phyloP scores from a whole-genome alignment of 1,140 invertebrate species.

The Tetramorium parvispinum region DNA sequence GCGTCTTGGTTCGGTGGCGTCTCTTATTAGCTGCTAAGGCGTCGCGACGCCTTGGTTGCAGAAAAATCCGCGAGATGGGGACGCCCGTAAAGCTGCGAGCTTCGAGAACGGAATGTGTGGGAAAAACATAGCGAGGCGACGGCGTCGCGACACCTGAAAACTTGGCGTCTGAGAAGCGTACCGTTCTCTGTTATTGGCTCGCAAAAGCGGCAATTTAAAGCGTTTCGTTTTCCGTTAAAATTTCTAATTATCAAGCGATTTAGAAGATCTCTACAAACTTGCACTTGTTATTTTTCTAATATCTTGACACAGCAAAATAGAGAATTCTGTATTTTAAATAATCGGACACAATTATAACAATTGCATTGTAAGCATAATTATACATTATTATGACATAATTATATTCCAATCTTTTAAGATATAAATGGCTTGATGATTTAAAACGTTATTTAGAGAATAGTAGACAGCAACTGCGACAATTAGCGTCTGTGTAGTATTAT shows the following conservation, averaged over 20 bases:
- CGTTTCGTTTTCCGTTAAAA: neutral
- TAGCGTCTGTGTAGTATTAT: neutral
- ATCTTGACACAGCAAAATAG: neutral
- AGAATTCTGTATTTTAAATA: neutral
- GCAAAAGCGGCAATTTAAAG: neutral
- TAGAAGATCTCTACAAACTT: neutral
- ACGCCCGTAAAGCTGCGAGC: slow-evolving; percentile 72
- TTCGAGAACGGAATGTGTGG: slow-evolving; percentile 36
- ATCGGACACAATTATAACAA: neutral
- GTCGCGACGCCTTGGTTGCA: slow-evolving; percentile 82
- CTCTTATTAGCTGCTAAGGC: slow-evolving; percentile 83
- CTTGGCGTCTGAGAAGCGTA: neutral
- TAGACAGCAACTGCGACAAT: neutral
- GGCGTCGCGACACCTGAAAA: slow-evolving; percentile 57
- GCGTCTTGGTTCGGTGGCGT: slow-evolving; percentile 57
- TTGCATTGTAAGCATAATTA: neutral
- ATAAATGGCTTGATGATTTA: neutral
- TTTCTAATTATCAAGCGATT: neutral
- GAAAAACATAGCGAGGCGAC: neutral
- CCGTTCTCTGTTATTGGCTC: neutral
- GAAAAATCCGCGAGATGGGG: slow-evolving; percentile 85
- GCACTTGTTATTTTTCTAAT: neutral
- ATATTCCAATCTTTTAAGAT: neutral
- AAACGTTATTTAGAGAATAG: neutral
- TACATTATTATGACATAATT: neutral